These are phyloP conservation scores for Bombus turneri DNA, from an alignment of 1,140 invertebrate species.

Conservation along the genomic window DNA sequence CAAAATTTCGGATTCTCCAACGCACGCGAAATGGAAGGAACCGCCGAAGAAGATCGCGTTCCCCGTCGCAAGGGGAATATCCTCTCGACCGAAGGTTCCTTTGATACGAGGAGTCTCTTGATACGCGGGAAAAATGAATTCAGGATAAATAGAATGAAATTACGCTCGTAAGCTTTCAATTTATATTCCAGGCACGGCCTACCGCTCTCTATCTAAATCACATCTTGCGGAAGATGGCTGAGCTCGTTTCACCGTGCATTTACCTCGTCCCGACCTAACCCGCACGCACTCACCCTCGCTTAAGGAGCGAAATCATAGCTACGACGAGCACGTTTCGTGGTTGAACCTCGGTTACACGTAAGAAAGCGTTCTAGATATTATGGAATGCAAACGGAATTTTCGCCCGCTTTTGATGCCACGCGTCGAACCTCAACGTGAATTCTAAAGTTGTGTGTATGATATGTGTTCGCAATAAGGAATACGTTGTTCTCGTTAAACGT, in stretches of 20 bases:
- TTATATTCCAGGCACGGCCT: constrained; percentile 27
- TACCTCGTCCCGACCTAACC: neutral
- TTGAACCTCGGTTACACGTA: neutral
- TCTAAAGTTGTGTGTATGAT: too few relatives aligned
- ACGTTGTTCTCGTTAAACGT: neutral
- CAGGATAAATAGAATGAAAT: constrained; percentile 24
- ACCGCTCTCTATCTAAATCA: constrained; percentile 19
- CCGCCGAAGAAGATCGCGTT: neutral
- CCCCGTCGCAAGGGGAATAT: neutral
- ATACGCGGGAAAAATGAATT: neutral
- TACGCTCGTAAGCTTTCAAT: constrained; percentile 7
- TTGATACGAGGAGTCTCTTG: neutral
- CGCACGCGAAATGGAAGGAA: neutral
- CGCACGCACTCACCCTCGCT: neutral
- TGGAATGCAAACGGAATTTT: constrained; percentile 16
- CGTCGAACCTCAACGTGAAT: neutral
- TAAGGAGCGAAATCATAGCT: too few relatives aligned
- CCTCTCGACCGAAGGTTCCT: neutral
- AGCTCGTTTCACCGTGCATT: neutral
- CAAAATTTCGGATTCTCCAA: neutral
- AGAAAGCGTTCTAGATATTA: neutral
- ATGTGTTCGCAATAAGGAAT: neutral
- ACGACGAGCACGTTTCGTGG: neutral
- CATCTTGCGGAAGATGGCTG: too few relatives aligned
- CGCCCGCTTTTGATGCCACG: neutral